Conservation (phyloP, 1,140 invertebrate species). For the Scaptomyza hsui region DNA sequence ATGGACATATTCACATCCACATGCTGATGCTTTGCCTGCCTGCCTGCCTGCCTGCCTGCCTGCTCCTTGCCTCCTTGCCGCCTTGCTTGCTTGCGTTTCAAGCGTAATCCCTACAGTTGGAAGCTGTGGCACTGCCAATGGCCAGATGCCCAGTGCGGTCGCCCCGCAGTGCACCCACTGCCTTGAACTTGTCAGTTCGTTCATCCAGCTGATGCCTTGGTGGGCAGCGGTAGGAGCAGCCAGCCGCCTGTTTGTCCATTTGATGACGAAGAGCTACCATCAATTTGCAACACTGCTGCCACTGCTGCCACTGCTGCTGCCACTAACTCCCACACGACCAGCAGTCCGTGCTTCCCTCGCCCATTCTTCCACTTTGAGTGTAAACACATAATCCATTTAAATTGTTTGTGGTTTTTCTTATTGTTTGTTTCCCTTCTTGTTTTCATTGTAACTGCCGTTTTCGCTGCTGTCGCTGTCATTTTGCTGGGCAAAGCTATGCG, state of each 20-base stretch:
- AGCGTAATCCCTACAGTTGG: slow-evolving; percentile 58
- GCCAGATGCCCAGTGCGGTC: slow-evolving; percentile 24
- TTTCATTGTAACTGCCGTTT: slow-evolving; percentile 57
- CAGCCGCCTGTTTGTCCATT: slow-evolving; percentile 51
- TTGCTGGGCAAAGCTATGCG: slow-evolving; percentile 33
- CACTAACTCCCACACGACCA: slow-evolving; percentile 13
- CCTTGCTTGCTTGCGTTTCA: slow-evolving; percentile 31
- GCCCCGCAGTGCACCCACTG: slow-evolving; percentile 42
- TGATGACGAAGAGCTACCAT: slow-evolving; percentile 60
- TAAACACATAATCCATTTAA: slow-evolving; percentile 81
- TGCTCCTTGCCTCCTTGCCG: no score
- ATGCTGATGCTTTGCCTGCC: slow-evolving; percentile 20
- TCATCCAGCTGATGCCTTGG: slow-evolving; percentile 42
- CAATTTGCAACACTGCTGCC: slow-evolving; percentile 51
- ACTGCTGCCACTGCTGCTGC: slow-evolving; percentile 6
- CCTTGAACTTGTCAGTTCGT: slow-evolving; percentile 67
- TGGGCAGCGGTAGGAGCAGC: slow-evolving; percentile 5
- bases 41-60: no score
- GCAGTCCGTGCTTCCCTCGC: slow-evolving; percentile 9
- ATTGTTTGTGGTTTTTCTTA: slow-evolving; percentile 77
- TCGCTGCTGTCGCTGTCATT: slow-evolving; percentile 46
- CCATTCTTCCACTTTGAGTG: slow-evolving; percentile 59
- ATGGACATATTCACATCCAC: slow-evolving; percentile 47
- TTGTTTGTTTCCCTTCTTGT: slow-evolving; percentile 67
- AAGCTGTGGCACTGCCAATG: slow-evolving; percentile 35